phyloP scores from a whole-genome alignment of 2,797 vertebrate species.

The Bradypus variegatus region DNA sequence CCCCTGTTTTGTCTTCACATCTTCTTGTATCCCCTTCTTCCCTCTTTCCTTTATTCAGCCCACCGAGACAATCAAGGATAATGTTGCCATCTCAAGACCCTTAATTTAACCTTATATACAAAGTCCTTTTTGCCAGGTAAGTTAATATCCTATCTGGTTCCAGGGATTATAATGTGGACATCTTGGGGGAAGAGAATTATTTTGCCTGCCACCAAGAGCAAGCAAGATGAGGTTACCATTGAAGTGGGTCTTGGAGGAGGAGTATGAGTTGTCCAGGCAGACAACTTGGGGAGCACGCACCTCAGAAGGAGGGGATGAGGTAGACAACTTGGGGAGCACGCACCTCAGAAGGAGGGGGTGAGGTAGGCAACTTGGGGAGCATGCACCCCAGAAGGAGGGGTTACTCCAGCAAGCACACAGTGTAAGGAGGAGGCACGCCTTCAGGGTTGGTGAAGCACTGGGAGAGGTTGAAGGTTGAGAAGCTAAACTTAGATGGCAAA shows the following conservation, averaged over 20 bases:
- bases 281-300: neutral
- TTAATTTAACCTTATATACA: neutral
- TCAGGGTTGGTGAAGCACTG: neutral
- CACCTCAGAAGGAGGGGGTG: neutral
- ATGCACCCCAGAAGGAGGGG: neutral
- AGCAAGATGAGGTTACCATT: neutral
- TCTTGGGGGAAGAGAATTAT: no score
- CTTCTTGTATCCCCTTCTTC: neutral
- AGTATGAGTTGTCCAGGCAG: neutral
- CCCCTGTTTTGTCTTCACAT: neutral
- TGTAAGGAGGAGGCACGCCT: neutral
- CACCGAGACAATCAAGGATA: neutral
- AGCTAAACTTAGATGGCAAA: neutral
- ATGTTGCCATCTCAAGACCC: neutral
- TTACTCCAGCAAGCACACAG: neutral
- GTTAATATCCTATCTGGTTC: neutral
- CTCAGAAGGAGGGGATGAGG: neutral
- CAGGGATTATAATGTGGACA: neutral
- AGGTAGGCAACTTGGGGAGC: neutral
- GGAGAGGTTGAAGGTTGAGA: neutral
- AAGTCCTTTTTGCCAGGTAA: neutral
- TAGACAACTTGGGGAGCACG: neutral
- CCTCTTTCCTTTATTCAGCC: neutral
- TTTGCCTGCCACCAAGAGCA: neutral
- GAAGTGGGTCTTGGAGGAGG: neutral